Conservation (phyloP, 2,797 vertebrate species). For the Aphelocoma californica region DNA sequence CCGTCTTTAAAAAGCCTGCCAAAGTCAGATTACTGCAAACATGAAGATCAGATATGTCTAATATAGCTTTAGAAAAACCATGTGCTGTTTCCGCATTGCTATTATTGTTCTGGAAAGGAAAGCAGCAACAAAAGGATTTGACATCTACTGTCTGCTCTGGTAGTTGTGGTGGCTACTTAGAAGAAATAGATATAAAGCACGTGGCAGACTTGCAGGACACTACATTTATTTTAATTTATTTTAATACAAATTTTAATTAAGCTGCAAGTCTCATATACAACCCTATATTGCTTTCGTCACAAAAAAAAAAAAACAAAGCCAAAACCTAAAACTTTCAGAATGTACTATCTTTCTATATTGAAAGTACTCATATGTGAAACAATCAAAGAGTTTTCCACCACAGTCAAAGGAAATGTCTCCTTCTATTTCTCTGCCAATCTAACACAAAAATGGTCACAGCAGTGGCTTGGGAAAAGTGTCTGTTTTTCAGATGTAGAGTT, state of each 20-base stretch:
- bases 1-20: slow-evolving; percentile 39
- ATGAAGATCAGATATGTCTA: slow-evolving; percentile 62
- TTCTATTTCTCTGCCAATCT: neutral
- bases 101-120: slow-evolving; percentile 49
- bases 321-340: neutral
- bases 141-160: slow-evolving; percentile 44
- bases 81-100: slow-evolving; percentile 17
- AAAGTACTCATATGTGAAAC: neutral
- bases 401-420: neutral
- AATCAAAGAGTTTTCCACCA: neutral
- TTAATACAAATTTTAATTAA: neutral
- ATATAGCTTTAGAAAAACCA: slow-evolving; percentile 48
- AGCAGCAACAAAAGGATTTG: slow-evolving; percentile 25
- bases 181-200: neutral
- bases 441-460: neutral
- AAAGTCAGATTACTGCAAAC: slow-evolving; percentile 60
- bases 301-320: neutral
- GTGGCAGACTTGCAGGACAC: neutral
- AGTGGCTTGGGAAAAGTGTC: neutral
- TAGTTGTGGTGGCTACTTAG: neutral
- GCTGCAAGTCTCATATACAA: neutral
- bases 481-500: neutral
- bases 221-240: neutral
- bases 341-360: neutral
- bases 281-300: neutral